phyloP scores from a whole-genome alignment of 2,888 invertebrate species.

The Brachycybe producta region DNA sequence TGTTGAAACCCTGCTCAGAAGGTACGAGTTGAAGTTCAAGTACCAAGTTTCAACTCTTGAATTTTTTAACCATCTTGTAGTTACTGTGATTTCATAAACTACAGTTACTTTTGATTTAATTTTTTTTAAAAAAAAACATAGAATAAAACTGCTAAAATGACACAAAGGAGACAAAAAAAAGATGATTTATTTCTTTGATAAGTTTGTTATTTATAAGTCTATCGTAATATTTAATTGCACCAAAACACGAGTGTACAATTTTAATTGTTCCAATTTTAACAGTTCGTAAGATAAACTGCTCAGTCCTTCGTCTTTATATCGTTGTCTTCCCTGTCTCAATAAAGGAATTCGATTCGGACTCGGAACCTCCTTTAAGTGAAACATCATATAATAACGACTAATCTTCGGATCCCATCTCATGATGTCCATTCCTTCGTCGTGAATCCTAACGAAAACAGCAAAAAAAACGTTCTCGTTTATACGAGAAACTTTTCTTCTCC shows the following conservation, averaged over 20 bases:
- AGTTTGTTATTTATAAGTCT: no score
- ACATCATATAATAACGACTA: constrained; percentile 52
- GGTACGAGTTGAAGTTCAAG: no score
- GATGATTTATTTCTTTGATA: no score
- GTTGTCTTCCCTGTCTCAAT: not conserved
- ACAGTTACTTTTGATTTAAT: not conserved
- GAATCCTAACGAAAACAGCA: constrained; percentile 6
- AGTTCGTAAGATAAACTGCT: constrained; percentile 7
- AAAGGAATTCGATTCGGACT: constrained; percentile 1
- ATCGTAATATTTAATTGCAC: no score
- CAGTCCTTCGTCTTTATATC: constrained; percentile 7
- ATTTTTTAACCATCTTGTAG: not conserved
- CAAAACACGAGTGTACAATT: constrained; percentile 5
- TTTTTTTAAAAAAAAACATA: not conserved
- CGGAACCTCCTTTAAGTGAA: constrained; percentile 43
- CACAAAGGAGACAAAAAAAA: not conserved
- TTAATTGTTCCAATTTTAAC: not conserved
- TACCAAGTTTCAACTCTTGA: no score
- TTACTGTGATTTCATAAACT: not conserved
- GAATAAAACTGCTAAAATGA: not conserved
- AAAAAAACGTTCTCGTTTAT: no score
- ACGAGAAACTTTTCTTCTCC: no score
- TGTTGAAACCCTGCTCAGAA: no score
- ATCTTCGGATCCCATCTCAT: constrained; percentile 53
- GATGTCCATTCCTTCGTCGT: constrained; percentile 28